Base-by-base conservation (phyloP, 2,113 vertebrate genomes). In the Pyxicephalus adspersus region DNA sequence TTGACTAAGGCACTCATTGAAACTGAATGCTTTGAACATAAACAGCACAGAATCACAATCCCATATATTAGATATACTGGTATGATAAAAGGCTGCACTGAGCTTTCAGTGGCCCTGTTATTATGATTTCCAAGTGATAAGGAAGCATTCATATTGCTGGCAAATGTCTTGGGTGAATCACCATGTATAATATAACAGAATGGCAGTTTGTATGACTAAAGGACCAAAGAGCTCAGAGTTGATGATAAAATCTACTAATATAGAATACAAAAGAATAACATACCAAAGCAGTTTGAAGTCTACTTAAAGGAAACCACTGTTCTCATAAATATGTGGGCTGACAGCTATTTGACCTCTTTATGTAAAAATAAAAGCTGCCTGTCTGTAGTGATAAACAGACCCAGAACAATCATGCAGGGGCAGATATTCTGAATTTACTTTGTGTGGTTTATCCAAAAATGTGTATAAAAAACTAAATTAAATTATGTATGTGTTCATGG, bases 1-100 rank as follows among this genome's bases (percentile, higher is more conserved):
- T 31, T 66, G 50, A 78, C 63, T 51, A 75, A 29, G 38, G 60
- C 60, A 28, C 58, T 76, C 63, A 64, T 51, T 78, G 64, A 78
- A 78, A 78, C 26, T 50, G 52, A 66, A 29, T 15, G 76, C 52
- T 78, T 23, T n/a, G 29, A 68, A 68, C 31, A 79, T 38, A 29
- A 65, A 25, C 77, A 45, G 29, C 5, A 66, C 26, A 79, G 50
- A 55, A 55, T 60, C 77, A 15, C 6, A 78, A 78, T 67, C 4
- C 18, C 23, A 67, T 29, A 67, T 52, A 65, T 54, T 64, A 77
- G 76, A 67, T 66, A 78, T 58, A 57, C 64, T 68, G 57, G 20
- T 50, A 22, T n/a, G 65, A 79, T 79, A 66, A 67, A 58, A 3
- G 6, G 11, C 77, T 60, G 29, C 22, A 25, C 54, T 11, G 22